These are phyloP conservation scores for Eumaeus atala DNA, from an alignment of 1,140 invertebrate genomes.

Conservation along the genomic window DNA sequence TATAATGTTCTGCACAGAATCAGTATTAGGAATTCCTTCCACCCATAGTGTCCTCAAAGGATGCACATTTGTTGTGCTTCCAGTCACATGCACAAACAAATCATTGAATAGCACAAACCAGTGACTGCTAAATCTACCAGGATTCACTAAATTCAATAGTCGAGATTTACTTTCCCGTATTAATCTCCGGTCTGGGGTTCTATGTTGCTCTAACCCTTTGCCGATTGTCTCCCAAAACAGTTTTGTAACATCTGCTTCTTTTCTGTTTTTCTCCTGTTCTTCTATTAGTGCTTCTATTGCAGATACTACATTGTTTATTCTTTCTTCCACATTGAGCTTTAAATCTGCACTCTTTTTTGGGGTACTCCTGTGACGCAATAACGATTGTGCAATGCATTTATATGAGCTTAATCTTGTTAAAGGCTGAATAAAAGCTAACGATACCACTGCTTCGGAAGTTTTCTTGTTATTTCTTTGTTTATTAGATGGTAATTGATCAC, in stretches of 20 bases:
- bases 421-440: slow-evolving; percentile 76
- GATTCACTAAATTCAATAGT: slow-evolving; percentile 80
- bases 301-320: slow-evolving; percentile 60
- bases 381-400: slow-evolving; percentile 69
- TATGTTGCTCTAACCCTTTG: slow-evolving; percentile 79
- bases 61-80: slow-evolving; percentile 78
- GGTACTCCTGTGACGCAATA: slow-evolving; percentile 58
- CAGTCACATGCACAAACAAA: slow-evolving; percentile 81
- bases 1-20: slow-evolving; percentile 77
- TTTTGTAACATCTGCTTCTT: slow-evolving; percentile 82
- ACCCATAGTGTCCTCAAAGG: slow-evolving; percentile 87
- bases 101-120: slow-evolving; percentile 86
- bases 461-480: slow-evolving; percentile 76
- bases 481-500: slow-evolving; percentile 72
- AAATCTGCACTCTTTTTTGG: slow-evolving; percentile 46
- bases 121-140: slow-evolving; percentile 80
- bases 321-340: slow-evolving; percentile 58
- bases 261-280: slow-evolving; percentile 77
- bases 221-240: slow-evolving; percentile 85
- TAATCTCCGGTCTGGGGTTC: slow-evolving; percentile 81
- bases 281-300: slow-evolving; percentile 79
- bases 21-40: slow-evolving; percentile 75
- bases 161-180: slow-evolving; percentile 84
- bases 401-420: slow-evolving; percentile 76
- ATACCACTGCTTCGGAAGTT: slow-evolving; percentile 74